A percentile compares a stretch with the other conserved stretches of the same genome.
Conservation (phyloP, 2,797 vertebrate species). For the Leuciscus waleckii region DNA sequence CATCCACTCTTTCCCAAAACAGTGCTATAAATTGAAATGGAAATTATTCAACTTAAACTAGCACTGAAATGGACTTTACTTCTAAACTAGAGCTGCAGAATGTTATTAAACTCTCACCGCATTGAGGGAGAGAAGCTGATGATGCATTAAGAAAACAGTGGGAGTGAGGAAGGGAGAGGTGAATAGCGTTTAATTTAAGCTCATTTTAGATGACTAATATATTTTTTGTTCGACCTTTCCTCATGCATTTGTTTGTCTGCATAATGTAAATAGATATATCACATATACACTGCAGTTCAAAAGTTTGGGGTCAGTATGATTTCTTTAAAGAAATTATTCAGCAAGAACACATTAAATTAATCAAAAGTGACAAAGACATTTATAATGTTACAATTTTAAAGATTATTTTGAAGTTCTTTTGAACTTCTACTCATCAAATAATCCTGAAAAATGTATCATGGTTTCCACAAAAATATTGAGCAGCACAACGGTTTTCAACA, state of each 20-base stretch:
- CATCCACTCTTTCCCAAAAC: neutral
- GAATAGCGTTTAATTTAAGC: slow-evolving; percentile 4
- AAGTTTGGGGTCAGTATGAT: neutral
- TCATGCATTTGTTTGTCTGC: neutral
- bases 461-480: neutral
- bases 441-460: neutral
- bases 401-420: neutral
- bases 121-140: neutral
- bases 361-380: neutral
- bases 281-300: neutral
- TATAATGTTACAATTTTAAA: neutral
- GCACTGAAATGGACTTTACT: neutral
- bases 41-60: neutral
- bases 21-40: neutral
- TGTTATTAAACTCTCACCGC: neutral
- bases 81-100: neutral
- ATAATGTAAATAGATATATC: neutral
- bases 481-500: neutral
- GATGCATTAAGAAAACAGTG: slow-evolving; percentile 10
- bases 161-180: neutral
- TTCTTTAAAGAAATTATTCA: neutral
- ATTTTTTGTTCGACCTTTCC: neutral
- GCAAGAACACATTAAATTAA: neutral
- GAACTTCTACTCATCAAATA: neutral
- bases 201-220: slow-evolving; percentile 11